Evolutionary conservation across 1,140 invertebrate species (phyloP), one percentile per base, ranked within the genome.

Genomic region (Probaryconus sp.): DNA sequence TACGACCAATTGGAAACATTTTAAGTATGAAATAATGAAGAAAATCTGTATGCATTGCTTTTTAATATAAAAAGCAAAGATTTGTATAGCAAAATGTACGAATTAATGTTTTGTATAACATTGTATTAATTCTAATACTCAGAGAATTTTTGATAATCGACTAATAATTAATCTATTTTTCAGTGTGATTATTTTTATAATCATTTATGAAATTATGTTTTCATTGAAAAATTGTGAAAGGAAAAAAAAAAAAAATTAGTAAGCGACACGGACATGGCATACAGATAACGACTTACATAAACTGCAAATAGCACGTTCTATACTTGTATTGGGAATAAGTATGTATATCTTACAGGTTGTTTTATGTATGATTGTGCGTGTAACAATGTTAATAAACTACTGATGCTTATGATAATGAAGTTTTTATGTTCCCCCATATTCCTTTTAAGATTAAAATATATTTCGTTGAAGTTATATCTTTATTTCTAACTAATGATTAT

Each of bases 361-460:
- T 86, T 79, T 83, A 84, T 85, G 83, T 86, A 85, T 85, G 85
- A 85, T 81, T 86, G 84, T 85, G 83, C 82, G 83, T 85, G 83
- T 83, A 85, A 85, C 71, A 85, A 79, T 85, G 81, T 86, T 85
- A 86, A 85, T 85, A 86, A 86, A 83, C 81, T 83, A 68, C 64
- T 43, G 81, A 85, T 86, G 84, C 84, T 86, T 85, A 86, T 83
- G 82, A 82, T 70, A 75, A 70, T 24, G 31, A 61, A 35, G 28
- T 16, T 13, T 26, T 38, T 47, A 48, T 5, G 21, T 47, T 56
- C 51, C n/a, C n/a, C n/a, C n/a, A n/a, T n/a, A n/a, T n/a, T n/a
- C n/a, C n/a, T n/a, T n/a, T n/a, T n/a, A n/a, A n/a, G n/a, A n/a
- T n/a, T n/a, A n/a, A n/a, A n/a, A n/a, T n/a, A n/a, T n/a, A n/a